Evolutionary conservation across 2,888 invertebrate genomes (phyloP).

Genomic region (Frankliniella fusca): DNA sequence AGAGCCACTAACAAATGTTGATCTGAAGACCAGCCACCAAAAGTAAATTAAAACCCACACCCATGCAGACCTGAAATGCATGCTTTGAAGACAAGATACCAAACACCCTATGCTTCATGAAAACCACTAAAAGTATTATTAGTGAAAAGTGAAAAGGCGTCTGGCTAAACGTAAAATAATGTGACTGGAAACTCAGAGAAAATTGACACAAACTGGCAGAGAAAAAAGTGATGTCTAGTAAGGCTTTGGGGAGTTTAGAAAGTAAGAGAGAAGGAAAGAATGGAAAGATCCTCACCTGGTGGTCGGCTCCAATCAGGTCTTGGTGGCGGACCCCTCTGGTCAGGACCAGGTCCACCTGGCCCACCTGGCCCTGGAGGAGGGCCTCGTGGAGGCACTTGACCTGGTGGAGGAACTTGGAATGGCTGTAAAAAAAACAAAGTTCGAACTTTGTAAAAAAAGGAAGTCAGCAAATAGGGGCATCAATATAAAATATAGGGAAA

Average conservation of each 20-base stretch:
- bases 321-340: constrained; percentile 43
- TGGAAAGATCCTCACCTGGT: constrained; percentile 49
- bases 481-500: background rate
- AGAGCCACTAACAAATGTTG: too few relatives aligned
- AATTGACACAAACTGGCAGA: background rate
- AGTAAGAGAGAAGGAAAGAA: background rate
- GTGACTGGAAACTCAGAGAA: background rate
- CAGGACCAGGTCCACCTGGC: constrained; percentile 38
- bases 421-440: constrained; percentile 43
- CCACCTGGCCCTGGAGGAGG: constrained; percentile 48
- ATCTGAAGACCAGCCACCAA: too few relatives aligned
- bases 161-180: background rate
- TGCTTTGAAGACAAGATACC: background rate
- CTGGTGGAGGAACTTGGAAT: constrained; percentile 56
- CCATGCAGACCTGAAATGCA: background rate
- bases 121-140: background rate
- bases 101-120: background rate
- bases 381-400: constrained; percentile 48
- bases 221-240: background rate
- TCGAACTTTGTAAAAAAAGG: background rate
- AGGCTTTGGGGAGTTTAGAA: too few relatives aligned
- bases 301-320: constrained; percentile 69
- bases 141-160: background rate
- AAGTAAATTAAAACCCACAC: background rate
- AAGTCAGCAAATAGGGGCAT: constrained; percentile 28